Percentiles rank a stretch among this genome's conserved stretches.
Evolutionary conservation across 2,113 vertebrate species (phyloP).

Genomic region (Pseudopipra pipra): DNA sequence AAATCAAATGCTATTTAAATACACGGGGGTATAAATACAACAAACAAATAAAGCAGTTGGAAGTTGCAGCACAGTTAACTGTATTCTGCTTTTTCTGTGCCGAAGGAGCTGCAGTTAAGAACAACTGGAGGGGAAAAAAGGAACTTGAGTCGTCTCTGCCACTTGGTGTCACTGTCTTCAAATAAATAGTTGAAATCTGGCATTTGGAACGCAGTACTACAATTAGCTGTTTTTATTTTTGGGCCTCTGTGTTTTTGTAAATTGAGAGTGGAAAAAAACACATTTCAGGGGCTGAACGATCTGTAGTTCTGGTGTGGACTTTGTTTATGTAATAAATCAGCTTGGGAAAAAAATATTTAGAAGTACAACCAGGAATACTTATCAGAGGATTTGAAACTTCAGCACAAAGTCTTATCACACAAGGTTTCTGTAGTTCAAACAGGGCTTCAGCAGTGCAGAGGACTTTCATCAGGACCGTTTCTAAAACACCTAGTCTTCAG

Average conservation of each 20-base stretch:
- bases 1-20: neutral
- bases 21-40: neutral
- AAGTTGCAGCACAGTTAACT: neutral
- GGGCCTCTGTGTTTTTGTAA: neutral
- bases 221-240: conserved; percentile 46
- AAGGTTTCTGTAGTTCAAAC: conserved; percentile 30
- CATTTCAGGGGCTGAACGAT: neutral
- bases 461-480: neutral
- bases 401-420: neutral
- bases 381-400: conserved; percentile 29
- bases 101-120: neutral
- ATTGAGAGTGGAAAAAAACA: conserved; percentile 17
- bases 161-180: conserved; percentile 60
- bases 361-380: conserved; percentile 16
- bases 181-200: neutral
- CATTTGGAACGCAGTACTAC: neutral
- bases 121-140: fast-evolving
- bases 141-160: neutral
- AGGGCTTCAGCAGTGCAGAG: neutral
- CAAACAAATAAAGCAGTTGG: neutral
- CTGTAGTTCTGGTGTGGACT: neutral
- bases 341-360: conserved; percentile 13
- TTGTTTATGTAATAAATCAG: conserved; percentile 47
- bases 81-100: neutral
- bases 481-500: neutral